Evolutionary conservation across 2,888 invertebrate species (phyloP).

Genomic region (Frankliniella intonsa): DNA sequence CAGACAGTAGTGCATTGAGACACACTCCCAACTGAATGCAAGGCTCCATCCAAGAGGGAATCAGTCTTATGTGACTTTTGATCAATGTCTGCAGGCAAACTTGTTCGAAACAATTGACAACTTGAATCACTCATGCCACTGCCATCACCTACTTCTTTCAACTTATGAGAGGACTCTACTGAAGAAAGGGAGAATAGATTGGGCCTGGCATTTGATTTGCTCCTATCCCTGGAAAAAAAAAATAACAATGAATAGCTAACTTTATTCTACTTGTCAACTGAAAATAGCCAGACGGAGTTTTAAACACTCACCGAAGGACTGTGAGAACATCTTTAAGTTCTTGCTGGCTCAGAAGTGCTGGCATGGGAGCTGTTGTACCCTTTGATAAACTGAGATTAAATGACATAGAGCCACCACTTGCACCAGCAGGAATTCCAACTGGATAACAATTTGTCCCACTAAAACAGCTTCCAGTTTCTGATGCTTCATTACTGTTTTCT

Average conservation of each 20-base stretch:
- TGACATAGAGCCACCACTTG: not conserved
- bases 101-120: not conserved
- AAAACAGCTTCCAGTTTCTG: not conserved
- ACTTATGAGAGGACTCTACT: not conserved
- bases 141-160: not conserved
- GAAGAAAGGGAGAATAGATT: not conserved
- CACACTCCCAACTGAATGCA: not conserved
- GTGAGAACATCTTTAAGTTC: conserved; percentile 38
- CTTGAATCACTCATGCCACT: not conserved
- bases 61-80: not conserved
- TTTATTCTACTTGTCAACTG: not conserved
- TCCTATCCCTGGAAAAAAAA: not conserved
- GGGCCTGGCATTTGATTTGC: not conserved
- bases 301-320: conserved; percentile 35
- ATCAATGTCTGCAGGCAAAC: not conserved
- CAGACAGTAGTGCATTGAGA: not conserved
- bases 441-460: not conserved
- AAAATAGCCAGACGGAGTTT: not conserved
- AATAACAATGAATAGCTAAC: not conserved
- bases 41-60: not conserved
- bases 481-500: not conserved
- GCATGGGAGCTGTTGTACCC: not conserved
- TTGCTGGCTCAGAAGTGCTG: conserved; percentile 33
- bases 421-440: not conserved
- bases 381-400: not conserved